Evolutionary conservation across 2,888 invertebrate species (phyloP).

Genomic region (Poecilobothrus nobilitatus): DNA sequence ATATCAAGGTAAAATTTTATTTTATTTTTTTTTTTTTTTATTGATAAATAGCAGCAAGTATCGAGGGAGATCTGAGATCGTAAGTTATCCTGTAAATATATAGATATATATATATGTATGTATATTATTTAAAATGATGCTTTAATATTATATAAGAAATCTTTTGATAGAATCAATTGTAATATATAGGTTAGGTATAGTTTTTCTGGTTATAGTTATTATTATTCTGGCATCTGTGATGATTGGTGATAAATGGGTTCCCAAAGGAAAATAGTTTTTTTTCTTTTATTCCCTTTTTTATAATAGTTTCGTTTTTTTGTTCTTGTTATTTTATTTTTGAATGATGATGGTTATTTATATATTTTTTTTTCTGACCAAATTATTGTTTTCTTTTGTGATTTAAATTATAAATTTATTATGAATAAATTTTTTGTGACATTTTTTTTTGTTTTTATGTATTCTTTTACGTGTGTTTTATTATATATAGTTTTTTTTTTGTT

Average conservation of each 20-base stretch:
- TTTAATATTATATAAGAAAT: too few relatives aligned
- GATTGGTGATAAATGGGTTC: constrained; percentile 6
- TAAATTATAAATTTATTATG: not conserved
- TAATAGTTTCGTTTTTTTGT: too few relatives aligned
- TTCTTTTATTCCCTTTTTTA: too few relatives aligned
- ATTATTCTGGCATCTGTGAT: not conserved
- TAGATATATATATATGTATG: not conserved
- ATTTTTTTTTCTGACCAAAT: not conserved
- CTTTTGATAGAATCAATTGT: not conserved
- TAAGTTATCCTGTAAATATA: not conserved
- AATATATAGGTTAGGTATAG: not conserved
- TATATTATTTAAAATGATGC: not conserved
- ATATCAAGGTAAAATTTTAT: constrained; percentile 1
- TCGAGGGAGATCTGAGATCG: not conserved
- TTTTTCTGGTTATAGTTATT: not conserved
- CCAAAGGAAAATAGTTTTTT: not conserved
- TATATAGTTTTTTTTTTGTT: not conserved
- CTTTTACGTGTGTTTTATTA: not conserved
- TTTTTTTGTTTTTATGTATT: not conserved
- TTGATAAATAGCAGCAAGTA: too few relatives aligned
- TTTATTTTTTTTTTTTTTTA: not conserved
- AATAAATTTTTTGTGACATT: not conserved
- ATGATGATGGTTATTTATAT: constrained; percentile 2
- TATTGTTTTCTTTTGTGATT: constrained; percentile 3
- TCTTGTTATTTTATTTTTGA: not conserved